phyloP scores from a whole-genome alignment of 1,140 invertebrate genomes.

The Drosophila bipectinata region DNA sequence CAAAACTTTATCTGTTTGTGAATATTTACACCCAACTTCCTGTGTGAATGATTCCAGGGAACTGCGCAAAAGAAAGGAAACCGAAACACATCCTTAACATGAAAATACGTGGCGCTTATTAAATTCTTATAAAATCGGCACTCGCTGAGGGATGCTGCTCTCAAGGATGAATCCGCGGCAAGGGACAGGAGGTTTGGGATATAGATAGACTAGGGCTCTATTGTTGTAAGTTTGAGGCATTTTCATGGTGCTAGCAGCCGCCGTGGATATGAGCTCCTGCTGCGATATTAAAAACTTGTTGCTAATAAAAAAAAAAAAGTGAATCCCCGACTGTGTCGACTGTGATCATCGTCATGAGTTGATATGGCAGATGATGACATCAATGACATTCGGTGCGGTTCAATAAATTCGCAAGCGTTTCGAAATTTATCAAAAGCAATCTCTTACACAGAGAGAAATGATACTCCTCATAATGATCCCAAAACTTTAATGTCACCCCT shows the following conservation, averaged over 20 bases:
- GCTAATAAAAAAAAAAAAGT: constrained; percentile 72
- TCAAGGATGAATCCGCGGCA: not conserved
- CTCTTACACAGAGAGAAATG: not conserved
- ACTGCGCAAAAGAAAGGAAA: constrained; percentile 40
- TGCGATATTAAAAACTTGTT: constrained; percentile 81
- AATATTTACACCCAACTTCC: not conserved
- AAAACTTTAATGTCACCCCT: too few relatives aligned
- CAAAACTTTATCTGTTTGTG: not conserved
- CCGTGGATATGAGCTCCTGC: constrained; percentile 50
- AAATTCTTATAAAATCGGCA: constrained; percentile 77
- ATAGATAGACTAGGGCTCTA: constrained; percentile 55
- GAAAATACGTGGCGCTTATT: constrained; percentile 74
- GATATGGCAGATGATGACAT: constrained; percentile 62
- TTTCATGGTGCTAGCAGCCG: constrained; percentile 48
- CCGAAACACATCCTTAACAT: constrained; percentile 62
- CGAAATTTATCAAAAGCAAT: constrained; percentile 17
- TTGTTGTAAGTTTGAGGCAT: constrained; percentile 63
- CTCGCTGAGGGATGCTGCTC: constrained; percentile 49
- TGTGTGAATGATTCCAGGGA: constrained; percentile 50
- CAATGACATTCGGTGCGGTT: constrained; percentile 82
- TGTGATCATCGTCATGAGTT: constrained; percentile 29
- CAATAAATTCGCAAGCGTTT: constrained; percentile 75
- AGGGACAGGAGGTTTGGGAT: constrained; percentile 18
- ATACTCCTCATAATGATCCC: too few relatives aligned
- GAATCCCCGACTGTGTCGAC: constrained; percentile 32